Conservation (phyloP, 2,113 vertebrate genomes). For the Bos indicus region DNA sequence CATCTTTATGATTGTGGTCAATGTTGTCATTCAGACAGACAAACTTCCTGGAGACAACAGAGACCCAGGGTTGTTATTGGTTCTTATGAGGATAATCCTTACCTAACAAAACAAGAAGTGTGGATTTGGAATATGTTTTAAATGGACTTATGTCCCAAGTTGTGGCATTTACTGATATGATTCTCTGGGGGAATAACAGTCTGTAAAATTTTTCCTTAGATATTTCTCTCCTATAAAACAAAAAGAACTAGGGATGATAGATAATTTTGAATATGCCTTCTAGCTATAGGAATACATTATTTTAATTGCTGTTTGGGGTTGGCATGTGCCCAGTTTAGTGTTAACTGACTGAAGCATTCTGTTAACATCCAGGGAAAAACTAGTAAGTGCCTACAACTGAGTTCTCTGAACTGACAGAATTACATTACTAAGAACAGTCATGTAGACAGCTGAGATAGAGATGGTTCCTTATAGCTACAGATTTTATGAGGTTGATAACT, state of each 20-base stretch:
- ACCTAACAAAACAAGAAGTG: not conserved
- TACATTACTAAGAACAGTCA: not conserved
- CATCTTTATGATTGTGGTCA: slow-evolving; percentile 96
- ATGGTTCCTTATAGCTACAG: not conserved
- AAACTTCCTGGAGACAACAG: slow-evolving; percentile 89
- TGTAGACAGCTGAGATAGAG: not conserved
- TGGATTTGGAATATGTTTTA: not conserved
- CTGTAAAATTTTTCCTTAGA: not conserved
- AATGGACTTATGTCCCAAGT: not conserved
- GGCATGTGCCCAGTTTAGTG: not conserved
- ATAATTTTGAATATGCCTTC: not conserved
- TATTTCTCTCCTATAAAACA: not conserved
- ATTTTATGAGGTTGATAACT: not conserved
- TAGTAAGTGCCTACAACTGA: not conserved
- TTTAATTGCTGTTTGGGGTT: not conserved
- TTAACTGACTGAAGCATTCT: not conserved
- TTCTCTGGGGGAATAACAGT: not conserved
- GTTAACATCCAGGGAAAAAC: not conserved
- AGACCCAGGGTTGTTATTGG: not conserved
- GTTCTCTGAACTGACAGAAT: not conserved
- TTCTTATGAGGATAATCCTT: not conserved
- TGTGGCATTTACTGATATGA: not conserved
- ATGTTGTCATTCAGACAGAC: slow-evolving; percentile 99
- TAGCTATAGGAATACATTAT: not conserved
- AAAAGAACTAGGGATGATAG: not conserved